Evolutionary conservation across 2,888 invertebrate genomes (phyloP).

Genomic region (Meloe dianella): DNA sequence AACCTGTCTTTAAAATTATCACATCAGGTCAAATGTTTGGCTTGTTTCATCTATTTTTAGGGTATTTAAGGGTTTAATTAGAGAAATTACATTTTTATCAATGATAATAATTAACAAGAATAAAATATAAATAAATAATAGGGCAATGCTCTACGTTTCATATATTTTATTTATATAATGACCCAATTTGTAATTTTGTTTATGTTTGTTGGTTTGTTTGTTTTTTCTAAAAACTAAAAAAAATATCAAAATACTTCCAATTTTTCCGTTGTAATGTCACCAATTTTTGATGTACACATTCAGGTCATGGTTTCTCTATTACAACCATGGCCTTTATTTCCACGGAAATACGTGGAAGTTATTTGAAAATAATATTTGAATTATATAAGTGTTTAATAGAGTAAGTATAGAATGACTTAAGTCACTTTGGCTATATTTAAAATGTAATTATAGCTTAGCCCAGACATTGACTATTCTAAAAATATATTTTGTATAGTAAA

Average conservation of each 20-base stretch:
- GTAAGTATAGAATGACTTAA: slow-evolving; percentile 7
- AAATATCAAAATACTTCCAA: not conserved
- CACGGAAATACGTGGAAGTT: not conserved
- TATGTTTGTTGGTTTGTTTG: not conserved
- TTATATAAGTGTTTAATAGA: not conserved
- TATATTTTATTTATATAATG: no score
- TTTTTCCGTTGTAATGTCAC: not conserved
- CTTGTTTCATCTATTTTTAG: no score
- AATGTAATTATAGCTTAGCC: slow-evolving; percentile 7
- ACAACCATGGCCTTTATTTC: slow-evolving; percentile 14
- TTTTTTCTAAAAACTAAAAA: not conserved
- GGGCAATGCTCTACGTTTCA: no score
- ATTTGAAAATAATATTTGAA: no score
- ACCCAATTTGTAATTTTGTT: no score
- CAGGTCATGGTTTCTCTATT: slow-evolving; percentile 10
- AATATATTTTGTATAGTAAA: slow-evolving; percentile 12
- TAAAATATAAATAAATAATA: no score
- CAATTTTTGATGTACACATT: not conserved
- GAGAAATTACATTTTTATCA: no score
- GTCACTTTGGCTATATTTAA: slow-evolving; percentile 2
- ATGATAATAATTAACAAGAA: no score
- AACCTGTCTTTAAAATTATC: no score
- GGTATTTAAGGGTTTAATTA: no score
- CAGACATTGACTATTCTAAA: slow-evolving; percentile 16
- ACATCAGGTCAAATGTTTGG: no score